phyloP scores from a whole-genome alignment of 1,140 invertebrate species.

The Linepithema humile region DNA sequence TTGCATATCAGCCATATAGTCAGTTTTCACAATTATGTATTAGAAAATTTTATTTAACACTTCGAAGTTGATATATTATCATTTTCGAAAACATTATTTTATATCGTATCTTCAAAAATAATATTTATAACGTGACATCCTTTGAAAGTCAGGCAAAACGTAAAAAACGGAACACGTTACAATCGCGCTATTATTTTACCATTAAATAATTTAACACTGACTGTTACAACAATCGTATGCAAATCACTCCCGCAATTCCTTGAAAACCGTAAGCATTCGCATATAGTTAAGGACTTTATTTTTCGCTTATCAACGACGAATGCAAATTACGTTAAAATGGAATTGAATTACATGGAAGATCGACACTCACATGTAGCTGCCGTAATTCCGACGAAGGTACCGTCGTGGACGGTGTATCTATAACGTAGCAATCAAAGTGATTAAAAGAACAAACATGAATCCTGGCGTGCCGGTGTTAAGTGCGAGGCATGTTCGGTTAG shows the following conservation, averaged over 20 bases:
- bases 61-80: not conserved
- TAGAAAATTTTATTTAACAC: not conserved
- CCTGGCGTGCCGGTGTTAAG: not conserved
- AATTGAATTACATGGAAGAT: too few species aligned
- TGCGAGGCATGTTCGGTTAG: not conserved
- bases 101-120: not conserved
- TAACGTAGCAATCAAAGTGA: not conserved
- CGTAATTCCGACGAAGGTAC: constrained; percentile 25
- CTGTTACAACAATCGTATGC: too few species aligned
- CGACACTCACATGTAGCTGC: not conserved
- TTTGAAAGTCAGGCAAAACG: not conserved
- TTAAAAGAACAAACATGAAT: not conserved
- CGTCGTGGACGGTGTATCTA: not conserved
- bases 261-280: not conserved
- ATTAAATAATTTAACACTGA: constrained; percentile 1
- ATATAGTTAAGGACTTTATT: not conserved
- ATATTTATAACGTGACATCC: constrained; percentile 4
- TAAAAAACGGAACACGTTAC: not conserved
- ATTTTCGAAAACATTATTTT: not conserved
- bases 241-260: not conserved
- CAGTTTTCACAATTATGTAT: not conserved
- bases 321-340: not conserved
- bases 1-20: not conserved
- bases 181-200: not conserved
- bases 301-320: constrained; percentile 1